Conservation (phyloP, 2,797 vertebrate species). For the Pangasius krempfi region DNA sequence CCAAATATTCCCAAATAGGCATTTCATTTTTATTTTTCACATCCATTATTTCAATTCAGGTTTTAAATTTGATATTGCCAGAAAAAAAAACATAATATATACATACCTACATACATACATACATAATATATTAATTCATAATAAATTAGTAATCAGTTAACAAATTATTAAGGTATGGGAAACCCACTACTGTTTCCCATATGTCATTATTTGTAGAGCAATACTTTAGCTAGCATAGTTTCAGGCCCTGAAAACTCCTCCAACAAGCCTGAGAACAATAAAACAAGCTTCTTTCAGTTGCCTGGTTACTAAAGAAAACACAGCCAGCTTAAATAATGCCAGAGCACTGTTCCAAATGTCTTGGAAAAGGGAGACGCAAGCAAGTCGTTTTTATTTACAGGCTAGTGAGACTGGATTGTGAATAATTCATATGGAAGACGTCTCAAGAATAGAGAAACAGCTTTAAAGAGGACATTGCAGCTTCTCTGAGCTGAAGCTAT, state of each 20-base stretch:
- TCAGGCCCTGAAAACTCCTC: slow-evolving; percentile 3
- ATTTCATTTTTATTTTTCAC: background rate
- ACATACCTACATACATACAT: background rate
- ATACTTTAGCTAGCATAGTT: background rate
- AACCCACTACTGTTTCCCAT: background rate
- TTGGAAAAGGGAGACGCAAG: background rate
- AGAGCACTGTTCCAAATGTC: background rate
- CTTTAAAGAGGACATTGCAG: slow-evolving; percentile 7
- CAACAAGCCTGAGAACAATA: slow-evolving; percentile 59
- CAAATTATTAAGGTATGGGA: background rate
- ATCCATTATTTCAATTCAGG: background rate
- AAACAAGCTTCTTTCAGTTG: slow-evolving; percentile 68
- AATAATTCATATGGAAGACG: slow-evolving; percentile 53
- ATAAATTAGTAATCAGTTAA: background rate
- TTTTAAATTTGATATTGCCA: background rate
- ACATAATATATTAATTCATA: background rate
- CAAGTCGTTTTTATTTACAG: slow-evolving; percentile 46
- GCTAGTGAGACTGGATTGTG: slow-evolving; percentile 41
- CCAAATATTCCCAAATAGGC: background rate
- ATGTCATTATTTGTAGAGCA: background rate
- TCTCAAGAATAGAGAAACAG: slow-evolving; percentile 1
- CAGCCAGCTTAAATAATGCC: slow-evolving; percentile 8
- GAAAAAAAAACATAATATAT: background rate
- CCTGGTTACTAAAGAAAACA: slow-evolving; percentile 75
- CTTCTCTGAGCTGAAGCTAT: slow-evolving; percentile 14